These are phyloP conservation scores for Scalopus aquaticus DNA, from an alignment of 2,113 vertebrate species.

Conservation along the genomic window DNA sequence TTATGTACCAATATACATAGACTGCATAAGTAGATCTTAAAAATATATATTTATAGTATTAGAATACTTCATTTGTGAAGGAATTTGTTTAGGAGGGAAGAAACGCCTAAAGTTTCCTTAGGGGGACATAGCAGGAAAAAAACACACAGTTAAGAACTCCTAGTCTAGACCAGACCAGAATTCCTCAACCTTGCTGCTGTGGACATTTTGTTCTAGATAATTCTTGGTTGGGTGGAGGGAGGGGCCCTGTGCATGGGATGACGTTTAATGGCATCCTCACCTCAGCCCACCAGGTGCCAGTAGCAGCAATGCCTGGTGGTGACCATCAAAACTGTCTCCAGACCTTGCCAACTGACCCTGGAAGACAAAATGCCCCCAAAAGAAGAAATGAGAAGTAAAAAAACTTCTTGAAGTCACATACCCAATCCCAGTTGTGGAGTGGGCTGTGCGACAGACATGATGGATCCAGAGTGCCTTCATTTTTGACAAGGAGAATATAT, in stretches of 20 bases:
- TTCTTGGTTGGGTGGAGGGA: not conserved
- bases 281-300: not conserved
- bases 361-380: not conserved
- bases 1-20: not conserved
- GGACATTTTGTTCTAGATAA: not conserved
- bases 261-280: not conserved
- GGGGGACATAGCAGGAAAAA: not conserved
- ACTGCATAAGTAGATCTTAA: not conserved
- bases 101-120: not conserved
- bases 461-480: not conserved
- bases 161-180: not conserved
- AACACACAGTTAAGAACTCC: not conserved
- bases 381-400: not conserved
- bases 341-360: not conserved
- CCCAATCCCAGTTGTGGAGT: not conserved
- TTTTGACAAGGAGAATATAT: constrained; percentile 54
- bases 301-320: not conserved
- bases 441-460: not conserved
- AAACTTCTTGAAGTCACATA: not conserved
- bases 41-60: not conserved
- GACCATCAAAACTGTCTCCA: not conserved
- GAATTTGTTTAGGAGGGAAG: not conserved
- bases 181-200: not conserved
- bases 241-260: accelerated
- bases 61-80: not conserved